Conservation (phyloP, 2,797 vertebrate species). For the Hapalemur alaotrensis region DNA sequence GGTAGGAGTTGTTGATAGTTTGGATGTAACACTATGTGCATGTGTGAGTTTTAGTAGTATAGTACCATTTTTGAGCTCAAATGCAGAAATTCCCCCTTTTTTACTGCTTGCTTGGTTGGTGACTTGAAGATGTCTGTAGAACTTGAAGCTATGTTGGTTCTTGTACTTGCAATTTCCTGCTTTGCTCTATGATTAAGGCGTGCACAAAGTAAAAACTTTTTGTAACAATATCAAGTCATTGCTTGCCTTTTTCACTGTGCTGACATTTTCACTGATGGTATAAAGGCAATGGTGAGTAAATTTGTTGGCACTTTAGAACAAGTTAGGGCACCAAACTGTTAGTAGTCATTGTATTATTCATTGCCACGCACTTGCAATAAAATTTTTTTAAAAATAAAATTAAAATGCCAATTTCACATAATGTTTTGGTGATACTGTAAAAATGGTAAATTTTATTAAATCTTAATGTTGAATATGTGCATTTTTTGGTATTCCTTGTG, state of each 20-base stretch:
- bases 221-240: neutral
- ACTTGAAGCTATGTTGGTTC: neutral
- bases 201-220: constrained; percentile 8
- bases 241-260: constrained; percentile 30
- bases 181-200: constrained; percentile 17
- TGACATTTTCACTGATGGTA: constrained; percentile 15
- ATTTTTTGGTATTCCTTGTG: constrained; percentile 5
- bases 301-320: neutral
- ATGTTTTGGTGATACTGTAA: neutral
- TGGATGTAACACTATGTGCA: neutral
- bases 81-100: neutral
- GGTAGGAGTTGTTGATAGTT: neutral
- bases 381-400: neutral
- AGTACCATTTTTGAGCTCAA: neutral
- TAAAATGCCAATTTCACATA: neutral
- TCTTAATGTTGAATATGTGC: neutral
- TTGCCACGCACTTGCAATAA: neutral
- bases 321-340: neutral
- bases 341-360: neutral
- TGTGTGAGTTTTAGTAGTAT: neutral
- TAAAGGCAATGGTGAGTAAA: constrained; percentile 7
- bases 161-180: neutral
- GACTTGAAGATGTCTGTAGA: neutral
- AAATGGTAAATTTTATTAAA: constrained; percentile 19
- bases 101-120: neutral